phyloP scores from a whole-genome alignment of 1,140 invertebrate species.

The Macrobrachium nipponense region DNA sequence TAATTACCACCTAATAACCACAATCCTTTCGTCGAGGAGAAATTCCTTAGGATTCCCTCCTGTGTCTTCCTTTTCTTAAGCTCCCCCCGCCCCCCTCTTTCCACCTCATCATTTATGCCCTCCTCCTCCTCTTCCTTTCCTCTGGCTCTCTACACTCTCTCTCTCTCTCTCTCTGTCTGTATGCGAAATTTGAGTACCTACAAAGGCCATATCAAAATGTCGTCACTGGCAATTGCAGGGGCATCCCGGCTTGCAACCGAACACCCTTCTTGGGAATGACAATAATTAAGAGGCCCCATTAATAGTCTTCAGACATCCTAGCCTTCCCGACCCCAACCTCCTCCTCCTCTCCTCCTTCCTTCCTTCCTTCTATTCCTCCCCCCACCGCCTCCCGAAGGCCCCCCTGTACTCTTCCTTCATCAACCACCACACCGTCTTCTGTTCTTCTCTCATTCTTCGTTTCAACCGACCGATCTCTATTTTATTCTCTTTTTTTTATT shows the following conservation, averaged over 20 bases:
- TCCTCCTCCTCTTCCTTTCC: not conserved
- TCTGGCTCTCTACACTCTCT: not conserved
- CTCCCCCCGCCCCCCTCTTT: no score
- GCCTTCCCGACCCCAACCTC: not conserved
- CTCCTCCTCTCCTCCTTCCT: not conserved
- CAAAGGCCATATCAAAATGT: slow-evolving; percentile 46
- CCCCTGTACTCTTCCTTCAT: not conserved
- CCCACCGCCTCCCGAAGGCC: not conserved
- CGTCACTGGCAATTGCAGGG: slow-evolving; percentile 16
- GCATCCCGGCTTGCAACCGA: slow-evolving; percentile 11
- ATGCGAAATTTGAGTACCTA: slow-evolving; percentile 42
- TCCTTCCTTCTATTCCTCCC: not conserved
- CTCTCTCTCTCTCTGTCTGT: not conserved
- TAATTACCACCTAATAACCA: no score
- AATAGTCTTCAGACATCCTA: slow-evolving; percentile 25
- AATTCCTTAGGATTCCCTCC: not conserved
- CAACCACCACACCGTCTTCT: not conserved
- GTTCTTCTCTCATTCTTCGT: not conserved
- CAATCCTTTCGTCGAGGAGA: not conserved
- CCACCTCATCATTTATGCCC: not conserved
- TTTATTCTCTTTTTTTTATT: not conserved
- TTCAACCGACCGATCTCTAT: not conserved
- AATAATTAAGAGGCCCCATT: slow-evolving; percentile 44
- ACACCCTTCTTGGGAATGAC: slow-evolving; percentile 27
- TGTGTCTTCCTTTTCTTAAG: not conserved